A percentile compares a stretch with the other conserved stretches of the same genome.
Conservation (phyloP, 2,797 vertebrate genomes). For the Anomalospiza imberbis region DNA sequence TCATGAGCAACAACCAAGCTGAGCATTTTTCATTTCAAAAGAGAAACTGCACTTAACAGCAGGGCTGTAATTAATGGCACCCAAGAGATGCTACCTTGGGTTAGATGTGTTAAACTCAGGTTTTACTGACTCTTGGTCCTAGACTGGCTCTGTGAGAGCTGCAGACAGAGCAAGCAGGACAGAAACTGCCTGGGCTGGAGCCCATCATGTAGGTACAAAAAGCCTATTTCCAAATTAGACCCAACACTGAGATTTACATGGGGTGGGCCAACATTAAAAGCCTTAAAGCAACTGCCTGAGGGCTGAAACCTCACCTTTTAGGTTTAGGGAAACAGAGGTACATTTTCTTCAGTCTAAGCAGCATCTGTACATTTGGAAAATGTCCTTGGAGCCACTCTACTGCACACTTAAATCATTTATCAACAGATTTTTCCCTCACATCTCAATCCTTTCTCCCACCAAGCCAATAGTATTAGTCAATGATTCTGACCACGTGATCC, state of each 20-base stretch:
- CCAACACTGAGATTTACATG: background rate
- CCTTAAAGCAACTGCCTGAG: background rate
- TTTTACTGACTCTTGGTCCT: background rate
- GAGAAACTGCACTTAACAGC: background rate
- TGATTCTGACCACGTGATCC: fast-evolving
- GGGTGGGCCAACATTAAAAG: background rate
- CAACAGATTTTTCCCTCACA: background rate
- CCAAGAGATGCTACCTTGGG: background rate
- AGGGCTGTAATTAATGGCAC: background rate
- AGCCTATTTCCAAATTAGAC: background rate
- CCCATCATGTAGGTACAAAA: background rate
- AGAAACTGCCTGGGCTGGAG: background rate
- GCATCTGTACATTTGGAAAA: background rate
- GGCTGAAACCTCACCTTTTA: background rate
- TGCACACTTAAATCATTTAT: fast-evolving
- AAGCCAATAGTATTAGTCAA: background rate
- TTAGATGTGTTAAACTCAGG: background rate
- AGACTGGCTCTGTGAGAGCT: background rate
- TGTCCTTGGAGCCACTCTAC: background rate
- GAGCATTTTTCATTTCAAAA: background rate
- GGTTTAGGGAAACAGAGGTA: background rate
- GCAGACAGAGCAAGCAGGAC: background rate
- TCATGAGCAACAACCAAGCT: fast-evolving
- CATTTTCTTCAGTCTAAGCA: background rate
- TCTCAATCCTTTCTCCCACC: background rate